These are phyloP conservation scores for Brachylomia viminalis DNA, from an alignment of 2,888 invertebrate species.

Conservation along the genomic window DNA sequence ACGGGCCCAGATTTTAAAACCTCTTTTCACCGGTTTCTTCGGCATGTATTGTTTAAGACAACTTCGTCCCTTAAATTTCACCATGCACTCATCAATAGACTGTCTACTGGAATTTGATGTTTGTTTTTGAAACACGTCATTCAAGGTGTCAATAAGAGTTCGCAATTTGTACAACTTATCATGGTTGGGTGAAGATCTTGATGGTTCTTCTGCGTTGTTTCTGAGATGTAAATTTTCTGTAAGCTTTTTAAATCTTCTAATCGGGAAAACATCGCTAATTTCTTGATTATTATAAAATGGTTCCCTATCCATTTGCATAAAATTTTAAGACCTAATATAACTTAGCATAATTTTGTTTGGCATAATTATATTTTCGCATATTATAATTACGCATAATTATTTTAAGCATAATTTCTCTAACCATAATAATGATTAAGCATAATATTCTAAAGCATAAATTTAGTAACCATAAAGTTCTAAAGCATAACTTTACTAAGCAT, in stretches of 20 bases:
- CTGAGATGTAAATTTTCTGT: constrained; percentile 18
- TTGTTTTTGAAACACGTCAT: constrained; percentile 45
- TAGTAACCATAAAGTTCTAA: too few relatives aligned
- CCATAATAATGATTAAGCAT: too few relatives aligned
- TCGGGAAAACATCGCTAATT: constrained; percentile 11
- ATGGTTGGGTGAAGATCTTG: constrained; percentile 29
- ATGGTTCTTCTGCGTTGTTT: constrained; percentile 14
- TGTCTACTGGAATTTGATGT: constrained; percentile 44
- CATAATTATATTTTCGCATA: too few relatives aligned
- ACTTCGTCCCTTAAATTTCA: constrained; percentile 46
- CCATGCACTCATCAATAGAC: constrained; percentile 50
- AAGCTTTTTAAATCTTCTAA: constrained; percentile 18
- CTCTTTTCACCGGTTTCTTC: constrained; percentile 23
- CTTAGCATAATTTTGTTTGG: too few relatives aligned
- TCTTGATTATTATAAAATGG: too few relatives aligned
- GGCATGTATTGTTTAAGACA: constrained; percentile 33
- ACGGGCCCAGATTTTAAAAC: constrained; percentile 24
- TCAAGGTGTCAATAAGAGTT: constrained; percentile 39
- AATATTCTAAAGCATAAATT: too few relatives aligned
- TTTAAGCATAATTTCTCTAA: too few relatives aligned
- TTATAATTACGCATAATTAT: too few relatives aligned
- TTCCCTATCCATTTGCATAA: too few relatives aligned
- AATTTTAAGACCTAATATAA: too few relatives aligned
- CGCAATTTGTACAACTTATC: constrained; percentile 55
- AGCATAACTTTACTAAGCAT: too few relatives aligned